phyloP scores from a whole-genome alignment of 2,113 vertebrate species.

The Chlorodrepanis virens region DNA sequence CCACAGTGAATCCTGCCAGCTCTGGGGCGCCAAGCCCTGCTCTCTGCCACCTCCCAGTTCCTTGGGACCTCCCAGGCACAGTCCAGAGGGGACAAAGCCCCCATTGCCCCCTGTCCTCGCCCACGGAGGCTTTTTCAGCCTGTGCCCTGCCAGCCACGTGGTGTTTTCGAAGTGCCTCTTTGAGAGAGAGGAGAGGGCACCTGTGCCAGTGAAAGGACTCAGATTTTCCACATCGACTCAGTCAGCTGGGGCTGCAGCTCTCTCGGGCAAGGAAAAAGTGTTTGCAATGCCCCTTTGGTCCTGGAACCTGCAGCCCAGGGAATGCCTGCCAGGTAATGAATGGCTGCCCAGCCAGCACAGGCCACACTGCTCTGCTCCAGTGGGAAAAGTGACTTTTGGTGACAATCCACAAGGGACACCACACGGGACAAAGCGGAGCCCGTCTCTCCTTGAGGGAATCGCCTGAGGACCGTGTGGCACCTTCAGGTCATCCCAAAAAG shows the following conservation, averaged over 20 bases:
- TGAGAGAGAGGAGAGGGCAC: neutral
- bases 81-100: neutral
- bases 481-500: neutral
- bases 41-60: neutral
- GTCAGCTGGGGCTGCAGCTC: neutral
- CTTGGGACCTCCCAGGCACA: neutral
- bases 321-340: neutral
- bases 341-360: neutral
- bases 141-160: neutral
- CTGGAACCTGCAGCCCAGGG: neutral
- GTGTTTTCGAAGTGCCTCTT: neutral
- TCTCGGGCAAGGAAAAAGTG: neutral
- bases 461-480: neutral
- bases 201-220: neutral
- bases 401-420: neutral
- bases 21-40: neutral
- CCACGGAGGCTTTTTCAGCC: neutral
- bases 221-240: neutral
- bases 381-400: neutral
- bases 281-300: neutral
- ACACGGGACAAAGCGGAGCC: neutral
- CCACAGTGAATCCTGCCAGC: fast-evolving
- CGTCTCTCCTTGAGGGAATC: neutral
- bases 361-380: neutral
- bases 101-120: fast-evolving